Percentiles rank a stretch among this genome's conserved stretches.
Conservation (phyloP, 2,113 vertebrate species). For the Numida meleagris region DNA sequence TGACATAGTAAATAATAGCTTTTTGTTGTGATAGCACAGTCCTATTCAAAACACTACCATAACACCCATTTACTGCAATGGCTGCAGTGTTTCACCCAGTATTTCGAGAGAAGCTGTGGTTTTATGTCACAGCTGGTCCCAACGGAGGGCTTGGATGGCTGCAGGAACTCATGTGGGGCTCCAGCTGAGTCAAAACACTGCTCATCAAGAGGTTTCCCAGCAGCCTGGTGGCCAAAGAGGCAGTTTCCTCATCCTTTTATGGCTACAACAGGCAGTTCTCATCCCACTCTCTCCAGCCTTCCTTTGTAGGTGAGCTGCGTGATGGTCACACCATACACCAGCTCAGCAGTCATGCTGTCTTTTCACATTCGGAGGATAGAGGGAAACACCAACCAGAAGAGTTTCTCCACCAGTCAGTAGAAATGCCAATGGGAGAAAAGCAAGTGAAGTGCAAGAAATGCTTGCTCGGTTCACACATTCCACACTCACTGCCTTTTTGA, state of each 20-base stretch:
- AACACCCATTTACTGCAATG: not conserved
- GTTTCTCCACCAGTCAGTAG: accelerated
- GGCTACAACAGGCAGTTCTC: not conserved
- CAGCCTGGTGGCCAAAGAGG: not conserved
- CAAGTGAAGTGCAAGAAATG: not conserved
- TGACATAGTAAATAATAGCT: not conserved
- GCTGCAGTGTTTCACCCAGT: not conserved
- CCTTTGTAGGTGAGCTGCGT: not conserved
- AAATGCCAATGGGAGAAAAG: not conserved
- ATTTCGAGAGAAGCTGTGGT: not conserved
- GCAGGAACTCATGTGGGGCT: not conserved
- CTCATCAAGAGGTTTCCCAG: not conserved
- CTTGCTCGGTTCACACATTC: not conserved
- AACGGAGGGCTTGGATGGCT: not conserved
- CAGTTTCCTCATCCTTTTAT: not conserved
- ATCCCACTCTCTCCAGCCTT: not conserved
- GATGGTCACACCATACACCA: not conserved
- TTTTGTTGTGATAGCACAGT: not conserved
- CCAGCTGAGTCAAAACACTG: conserved; percentile 12
- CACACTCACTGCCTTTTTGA: not conserved
- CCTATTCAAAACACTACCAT: not conserved
- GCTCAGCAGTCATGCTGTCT: not conserved
- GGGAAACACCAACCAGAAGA: not conserved
- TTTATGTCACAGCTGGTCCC: not conserved
- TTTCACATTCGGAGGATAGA: not conserved